Evolutionary conservation across 2,797 vertebrate genomes (phyloP).

Genomic region (Muscicapa striata): DNA sequence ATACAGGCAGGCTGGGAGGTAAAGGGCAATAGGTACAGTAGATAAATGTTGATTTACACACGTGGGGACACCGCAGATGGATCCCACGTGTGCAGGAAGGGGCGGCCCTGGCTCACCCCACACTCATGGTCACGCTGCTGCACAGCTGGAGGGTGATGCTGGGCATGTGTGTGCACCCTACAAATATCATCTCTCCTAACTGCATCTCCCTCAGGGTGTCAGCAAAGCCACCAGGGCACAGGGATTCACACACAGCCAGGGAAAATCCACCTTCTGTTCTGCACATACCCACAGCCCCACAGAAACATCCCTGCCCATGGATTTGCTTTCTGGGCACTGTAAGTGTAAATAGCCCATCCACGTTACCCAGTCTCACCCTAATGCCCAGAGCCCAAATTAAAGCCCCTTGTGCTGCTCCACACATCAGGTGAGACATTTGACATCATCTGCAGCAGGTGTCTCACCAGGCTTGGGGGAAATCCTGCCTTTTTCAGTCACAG

Average conservation of each 20-base stretch:
- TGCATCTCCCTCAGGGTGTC: background rate
- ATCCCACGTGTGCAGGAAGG: background rate
- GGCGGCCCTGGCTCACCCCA: background rate
- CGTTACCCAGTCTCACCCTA: background rate
- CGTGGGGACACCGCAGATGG: fast-evolving
- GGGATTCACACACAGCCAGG: background rate
- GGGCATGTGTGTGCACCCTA: fast-evolving
- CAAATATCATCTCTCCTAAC: background rate
- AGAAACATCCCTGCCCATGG: fast-evolving
- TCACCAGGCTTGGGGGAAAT: background rate
- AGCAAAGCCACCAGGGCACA: background rate
- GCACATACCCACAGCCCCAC: fast-evolving
- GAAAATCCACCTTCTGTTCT: background rate
- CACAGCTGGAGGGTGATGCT: background rate
- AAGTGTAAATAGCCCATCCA: background rate
- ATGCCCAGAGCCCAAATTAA: background rate
- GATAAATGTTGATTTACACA: constrained; percentile 43
- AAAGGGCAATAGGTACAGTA: constrained; percentile 28
- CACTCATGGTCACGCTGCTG: fast-evolving
- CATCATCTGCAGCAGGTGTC: background rate
- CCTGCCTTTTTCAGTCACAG: background rate
- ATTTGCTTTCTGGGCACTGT: background rate
- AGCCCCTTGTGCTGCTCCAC: background rate
- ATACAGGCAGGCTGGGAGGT: constrained; percentile 8
- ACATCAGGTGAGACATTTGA: background rate